Base-by-base conservation (phyloP, 2,888 invertebrate species). In the Cryptocephalus moraei region DNA sequence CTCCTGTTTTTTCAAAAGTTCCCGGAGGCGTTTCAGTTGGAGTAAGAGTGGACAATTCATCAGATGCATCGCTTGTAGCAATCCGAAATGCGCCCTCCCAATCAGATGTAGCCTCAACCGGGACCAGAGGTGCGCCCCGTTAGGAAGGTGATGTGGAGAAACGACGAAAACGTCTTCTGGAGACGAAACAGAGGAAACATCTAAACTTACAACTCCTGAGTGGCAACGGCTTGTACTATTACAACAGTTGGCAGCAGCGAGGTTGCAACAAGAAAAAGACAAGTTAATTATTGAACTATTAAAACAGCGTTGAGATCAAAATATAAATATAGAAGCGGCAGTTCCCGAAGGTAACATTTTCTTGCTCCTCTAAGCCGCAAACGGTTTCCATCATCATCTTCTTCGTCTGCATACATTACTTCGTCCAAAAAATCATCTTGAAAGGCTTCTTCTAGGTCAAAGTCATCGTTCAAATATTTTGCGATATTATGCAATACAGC, bases 271-370 rank as follows among this genome's bases (percentile, higher is more conserved):
- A 14, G 22, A 41, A 14, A 41, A 41, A 14, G 22, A 13, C 12
- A 41, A 14, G 13, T 44, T 44, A 44, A 36, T 44, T 44, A 44
- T 44, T 44, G 36, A 44, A 44, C 38, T 44, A 44, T 44, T 38
- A 38, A 12, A n/a, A n/a, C n/a, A n/a, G n/a, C n/a, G n/a, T n/a
- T n/a, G n/a, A n/a, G n/a, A n/a, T n/a, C n/a, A n/a, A 36, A 44
- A 36, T 14, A 14, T 33, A 39, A 34, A 34, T 34, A n/a, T 34
- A 9, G 34, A 34, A 34, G 34, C 34, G 34, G 9, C 34, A 42
- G 32, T 42, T 42, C 42, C 42, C 22, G 32, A 42, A 42, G 32
- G 12, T 32, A 42, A 31, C 42, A 31, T 31, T 42, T 42, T 45
- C 45, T 31, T 31, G 39, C 45, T 8, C 45, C 39, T 42, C 39